Conservation (phyloP, 2,888 invertebrate genomes). For the Galerucella nymphaeae region DNA sequence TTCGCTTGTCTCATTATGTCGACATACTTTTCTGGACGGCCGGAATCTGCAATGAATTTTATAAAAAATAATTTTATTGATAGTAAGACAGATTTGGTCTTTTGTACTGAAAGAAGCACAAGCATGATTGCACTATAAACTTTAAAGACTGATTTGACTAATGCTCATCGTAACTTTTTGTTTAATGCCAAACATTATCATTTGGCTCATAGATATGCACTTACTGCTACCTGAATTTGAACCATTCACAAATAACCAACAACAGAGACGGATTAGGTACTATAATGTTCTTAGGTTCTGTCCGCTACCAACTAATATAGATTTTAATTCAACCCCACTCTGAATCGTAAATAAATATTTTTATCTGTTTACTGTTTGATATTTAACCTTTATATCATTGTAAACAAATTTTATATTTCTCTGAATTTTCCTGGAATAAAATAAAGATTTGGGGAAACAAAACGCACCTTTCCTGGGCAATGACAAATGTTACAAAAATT, state of each 20-base stretch:
- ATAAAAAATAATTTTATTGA: background rate
- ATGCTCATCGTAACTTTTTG: background rate
- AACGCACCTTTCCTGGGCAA: background rate
- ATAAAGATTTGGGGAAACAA: background rate
- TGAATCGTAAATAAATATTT: no score
- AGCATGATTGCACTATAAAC: no score
- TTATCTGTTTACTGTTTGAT: no score
- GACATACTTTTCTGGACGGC: constrained; percentile 60
- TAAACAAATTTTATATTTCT: no score
- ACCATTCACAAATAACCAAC: background rate
- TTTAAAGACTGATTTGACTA: no score
- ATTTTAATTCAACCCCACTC: no score
- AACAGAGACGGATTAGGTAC: background rate
- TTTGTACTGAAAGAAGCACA: no score
- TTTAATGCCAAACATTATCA: background rate
- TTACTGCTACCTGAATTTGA: background rate
- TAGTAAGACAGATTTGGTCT: no score
- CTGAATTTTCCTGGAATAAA: no score
- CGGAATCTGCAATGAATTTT: constrained; percentile 58
- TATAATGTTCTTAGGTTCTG: background rate
- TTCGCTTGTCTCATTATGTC: constrained; percentile 64
- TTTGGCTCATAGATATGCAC: background rate
- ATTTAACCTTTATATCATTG: no score
- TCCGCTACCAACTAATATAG: no score
- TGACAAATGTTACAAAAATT: background rate